Evolutionary conservation across 2,888 invertebrate species (phyloP).

Genomic region (Dasypogon diadema): DNA sequence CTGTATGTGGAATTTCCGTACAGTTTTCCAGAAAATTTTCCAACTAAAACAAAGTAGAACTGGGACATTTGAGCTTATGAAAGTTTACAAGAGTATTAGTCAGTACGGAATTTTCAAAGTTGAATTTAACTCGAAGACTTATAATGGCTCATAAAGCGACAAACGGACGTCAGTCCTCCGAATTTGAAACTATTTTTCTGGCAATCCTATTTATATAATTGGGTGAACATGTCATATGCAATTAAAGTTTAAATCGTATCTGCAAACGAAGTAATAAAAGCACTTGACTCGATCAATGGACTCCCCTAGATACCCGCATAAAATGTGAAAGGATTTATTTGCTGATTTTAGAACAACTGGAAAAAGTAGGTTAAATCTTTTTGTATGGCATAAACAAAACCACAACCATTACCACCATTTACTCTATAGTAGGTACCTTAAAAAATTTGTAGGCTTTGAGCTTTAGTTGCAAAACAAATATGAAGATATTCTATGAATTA

Average conservation of each 20-base stretch:
- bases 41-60: not conserved
- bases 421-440: too few species aligned
- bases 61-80: not conserved
- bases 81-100: not conserved
- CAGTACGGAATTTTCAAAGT: constrained; percentile 1
- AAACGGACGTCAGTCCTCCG: not conserved
- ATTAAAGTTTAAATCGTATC: not conserved
- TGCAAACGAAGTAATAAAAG: too few species aligned
- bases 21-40: constrained; percentile 5
- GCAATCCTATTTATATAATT: not conserved
- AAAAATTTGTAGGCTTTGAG: too few species aligned
- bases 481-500: too few species aligned
- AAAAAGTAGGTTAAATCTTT: too few species aligned
- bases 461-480: too few species aligned
- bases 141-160: not conserved
- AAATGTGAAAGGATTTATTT: not conserved
- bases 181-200: too few species aligned
- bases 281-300: not conserved
- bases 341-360: too few species aligned
- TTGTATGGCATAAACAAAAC: too few species aligned
- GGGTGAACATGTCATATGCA: not conserved
- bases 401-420: too few species aligned
- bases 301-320: too few species aligned
- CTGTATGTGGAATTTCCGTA: not conserved
- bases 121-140: constrained; percentile 14